A percentile compares a stretch with the other conserved stretches of the same genome.
These are phyloP conservation scores for Himantopus leucocephalus DNA, from an alignment of 2,113 vertebrate species.

Conservation along the genomic window DNA sequence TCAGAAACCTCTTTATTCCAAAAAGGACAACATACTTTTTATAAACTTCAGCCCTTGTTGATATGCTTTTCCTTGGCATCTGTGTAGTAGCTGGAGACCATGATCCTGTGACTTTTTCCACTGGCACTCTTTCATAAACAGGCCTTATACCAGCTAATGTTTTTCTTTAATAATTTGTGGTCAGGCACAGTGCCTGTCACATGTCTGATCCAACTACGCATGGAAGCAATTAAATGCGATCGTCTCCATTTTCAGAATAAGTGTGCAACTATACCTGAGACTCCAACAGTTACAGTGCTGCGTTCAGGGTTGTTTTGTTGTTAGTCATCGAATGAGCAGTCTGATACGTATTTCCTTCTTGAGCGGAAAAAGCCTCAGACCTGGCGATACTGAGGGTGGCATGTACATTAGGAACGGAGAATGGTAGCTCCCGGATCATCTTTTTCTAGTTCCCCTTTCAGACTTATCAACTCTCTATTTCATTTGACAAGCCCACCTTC, in stretches of 20 bases:
- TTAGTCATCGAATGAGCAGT: not conserved
- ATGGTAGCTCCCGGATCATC: not conserved
- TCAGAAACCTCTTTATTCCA: not conserved
- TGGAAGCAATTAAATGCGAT: slow-evolving; percentile 44
- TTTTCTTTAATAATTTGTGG: slow-evolving; percentile 55
- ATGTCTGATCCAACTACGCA: not conserved
- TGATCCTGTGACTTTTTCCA: slow-evolving; percentile 30
- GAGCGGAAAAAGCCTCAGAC: not conserved
- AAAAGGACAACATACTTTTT: not conserved
- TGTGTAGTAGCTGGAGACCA: slow-evolving; percentile 16
- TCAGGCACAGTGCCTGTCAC: slow-evolving; percentile 31
- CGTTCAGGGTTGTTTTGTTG: not conserved
- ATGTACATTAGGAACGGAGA: not conserved
- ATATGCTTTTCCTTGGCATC: slow-evolving; percentile 30
- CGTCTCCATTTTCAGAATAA: not conserved
- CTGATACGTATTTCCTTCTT: not conserved
- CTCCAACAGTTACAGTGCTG: not conserved
- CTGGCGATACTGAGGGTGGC: accelerated
- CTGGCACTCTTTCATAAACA: slow-evolving; percentile 37
- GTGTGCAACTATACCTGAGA: not conserved
- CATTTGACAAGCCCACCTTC: not conserved
- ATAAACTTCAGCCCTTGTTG: slow-evolving; percentile 11
- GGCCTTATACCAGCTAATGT: slow-evolving; percentile 33
- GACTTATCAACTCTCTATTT: not conserved
- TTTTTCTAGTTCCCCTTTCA: not conserved